phyloP scores from a whole-genome alignment of 2,888 invertebrate species.

The Microctonus aethiopoides region DNA sequence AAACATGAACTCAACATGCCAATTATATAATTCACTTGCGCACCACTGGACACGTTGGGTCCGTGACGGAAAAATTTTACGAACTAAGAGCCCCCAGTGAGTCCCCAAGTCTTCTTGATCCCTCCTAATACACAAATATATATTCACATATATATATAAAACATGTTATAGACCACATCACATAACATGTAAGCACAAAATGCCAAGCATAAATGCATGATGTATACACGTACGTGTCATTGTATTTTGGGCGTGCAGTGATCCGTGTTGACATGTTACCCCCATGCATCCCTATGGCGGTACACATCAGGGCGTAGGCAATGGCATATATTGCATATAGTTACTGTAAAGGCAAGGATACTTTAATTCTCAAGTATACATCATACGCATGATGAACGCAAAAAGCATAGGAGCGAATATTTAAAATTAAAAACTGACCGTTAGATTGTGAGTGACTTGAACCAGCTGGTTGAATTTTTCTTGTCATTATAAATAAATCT shows the following conservation, averaged over 20 bases:
- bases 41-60: conserved; percentile 11
- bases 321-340: neutral
- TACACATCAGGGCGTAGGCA: too few species aligned
- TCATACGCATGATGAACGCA: neutral
- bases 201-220: conserved; percentile 15
- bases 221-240: conserved; percentile 27
- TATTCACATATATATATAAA: neutral
- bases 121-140: neutral
- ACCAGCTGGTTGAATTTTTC: neutral
- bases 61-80: conserved; percentile 11
- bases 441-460: neutral
- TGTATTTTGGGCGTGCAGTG: conserved; percentile 50
- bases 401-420: conserved; percentile 2
- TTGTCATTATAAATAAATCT: neutral
- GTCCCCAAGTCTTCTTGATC: conserved; percentile 8
- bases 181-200: conserved; percentile 1
- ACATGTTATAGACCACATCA: neutral
- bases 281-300: too few species aligned
- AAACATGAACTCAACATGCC: neutral
- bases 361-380: neutral
- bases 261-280: conserved; percentile 49
- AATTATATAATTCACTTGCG: neutral
- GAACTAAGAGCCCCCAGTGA: neutral
- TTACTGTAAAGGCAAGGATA: neutral
- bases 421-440: too few species aligned